Percentiles rank a stretch among this genome's conserved stretches.
Evolutionary conservation across 2,113 vertebrate species (phyloP).

Genomic region (Sorex araneus): DNA sequence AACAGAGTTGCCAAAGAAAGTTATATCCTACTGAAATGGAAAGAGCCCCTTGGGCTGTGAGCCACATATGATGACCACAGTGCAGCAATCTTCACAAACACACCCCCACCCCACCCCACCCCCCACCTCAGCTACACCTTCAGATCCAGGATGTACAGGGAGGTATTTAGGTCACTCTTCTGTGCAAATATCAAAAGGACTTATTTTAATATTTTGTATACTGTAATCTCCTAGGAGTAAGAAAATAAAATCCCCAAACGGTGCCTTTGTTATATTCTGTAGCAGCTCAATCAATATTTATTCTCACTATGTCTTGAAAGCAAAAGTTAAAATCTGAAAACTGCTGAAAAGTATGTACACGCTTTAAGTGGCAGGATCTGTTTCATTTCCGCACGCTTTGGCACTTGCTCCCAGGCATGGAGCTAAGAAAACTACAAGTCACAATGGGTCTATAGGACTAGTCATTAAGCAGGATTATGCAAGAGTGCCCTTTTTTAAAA

Average conservation of each 20-base stretch:
- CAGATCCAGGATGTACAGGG: neutral
- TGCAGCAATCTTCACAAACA: neutral
- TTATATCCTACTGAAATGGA: neutral
- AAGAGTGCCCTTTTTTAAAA: neutral
- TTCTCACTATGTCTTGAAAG: constrained; percentile 24
- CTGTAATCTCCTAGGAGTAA: constrained; percentile 23
- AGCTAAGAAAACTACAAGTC: neutral
- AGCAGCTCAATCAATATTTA: constrained; percentile 12
- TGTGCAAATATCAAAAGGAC: constrained; percentile 57
- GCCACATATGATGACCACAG: neutral
- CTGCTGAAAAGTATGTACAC: neutral
- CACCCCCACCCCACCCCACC: no score
- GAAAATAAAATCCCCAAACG: neutral
- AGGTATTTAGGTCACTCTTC: constrained; percentile 51
- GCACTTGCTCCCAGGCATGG: neutral
- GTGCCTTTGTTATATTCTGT: neutral
- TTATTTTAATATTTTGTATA: constrained; percentile 47
- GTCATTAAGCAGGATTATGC: constrained; percentile 50
- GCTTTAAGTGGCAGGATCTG: neutral
- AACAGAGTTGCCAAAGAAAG: constrained; percentile 67
- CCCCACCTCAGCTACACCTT: no score
- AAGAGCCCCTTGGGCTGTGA: neutral
- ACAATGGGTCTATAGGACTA: neutral
- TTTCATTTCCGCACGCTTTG: neutral
- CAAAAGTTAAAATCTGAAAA: constrained; percentile 36